Evolutionary conservation across 2,113 vertebrate species (phyloP), one percentile per base, ranked within the genome.

Genomic region (Dasyurus viverrinus): DNA sequence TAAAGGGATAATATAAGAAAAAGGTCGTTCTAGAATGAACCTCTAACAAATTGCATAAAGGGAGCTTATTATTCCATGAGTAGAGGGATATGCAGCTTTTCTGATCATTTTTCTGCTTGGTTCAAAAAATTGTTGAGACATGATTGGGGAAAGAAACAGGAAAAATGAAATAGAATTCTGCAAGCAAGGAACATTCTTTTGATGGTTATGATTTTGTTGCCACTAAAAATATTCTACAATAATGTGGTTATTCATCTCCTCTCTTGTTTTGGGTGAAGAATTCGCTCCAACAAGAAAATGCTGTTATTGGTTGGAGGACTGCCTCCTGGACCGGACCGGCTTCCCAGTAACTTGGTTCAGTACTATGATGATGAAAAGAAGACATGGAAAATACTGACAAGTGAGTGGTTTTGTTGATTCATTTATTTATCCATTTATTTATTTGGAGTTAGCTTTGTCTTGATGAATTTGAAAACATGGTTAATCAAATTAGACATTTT

Each of bases 321-420:
- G 98, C 99, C 99, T 98, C 99, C 99, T 27, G 99, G 99, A 98
- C 99, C 99, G 27, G 99, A 99, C 98, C 99, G 99, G 95, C 99
- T 99, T 96, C 99, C 99, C 97, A 99, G 99, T 98, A 99, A 99
- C 99, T 99, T 99, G 98, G 99, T 99, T 98, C 99, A 99, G 98
- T 99, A 99, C 98, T 99, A 99, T 46, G 99, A 99, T 76, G 99
- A 99, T 92, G 99, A 99, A 98, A 99, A 99, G 99, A 99, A 99
- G 99, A 99, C 99, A 0, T 99, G 99, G 99, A 99, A 99, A 99
- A 99, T 99, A 98, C 99, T 99, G 98, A 99, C 99, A 98, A 99
- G 99, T 99, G 99, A 99, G 99, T 99, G 95, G 90, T 97, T 19
- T 68, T 92, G 91, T 90, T 84, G 68, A 84, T 84, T 98, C 98